These are phyloP conservation scores for Pseudoatta argentina DNA, from an alignment of 1,140 invertebrate species.

Conservation along the genomic window DNA sequence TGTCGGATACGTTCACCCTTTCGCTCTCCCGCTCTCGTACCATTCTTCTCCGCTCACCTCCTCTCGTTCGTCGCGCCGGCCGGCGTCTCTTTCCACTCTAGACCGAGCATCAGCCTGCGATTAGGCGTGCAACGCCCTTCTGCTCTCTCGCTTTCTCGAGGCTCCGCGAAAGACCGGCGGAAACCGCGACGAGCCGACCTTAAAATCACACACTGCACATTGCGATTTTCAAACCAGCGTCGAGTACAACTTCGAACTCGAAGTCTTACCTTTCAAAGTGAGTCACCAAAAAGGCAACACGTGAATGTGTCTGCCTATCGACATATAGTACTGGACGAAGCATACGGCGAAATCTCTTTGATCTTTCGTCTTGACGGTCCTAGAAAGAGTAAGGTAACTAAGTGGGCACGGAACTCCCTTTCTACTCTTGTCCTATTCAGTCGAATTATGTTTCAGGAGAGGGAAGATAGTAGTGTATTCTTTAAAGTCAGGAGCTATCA, in stretches of 20 bases:
- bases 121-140: constrained; percentile 33
- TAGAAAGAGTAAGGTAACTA: no score
- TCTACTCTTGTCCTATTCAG: no score
- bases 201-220: constrained; percentile 34
- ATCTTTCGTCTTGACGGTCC: no score
- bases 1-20: constrained; percentile 46
- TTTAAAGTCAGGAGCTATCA: no score
- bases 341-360: no score
- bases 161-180: constrained; percentile 27
- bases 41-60: neutral
- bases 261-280: neutral
- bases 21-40: constrained; percentile 16
- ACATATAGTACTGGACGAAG: no score
- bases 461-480: no score
- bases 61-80: neutral
- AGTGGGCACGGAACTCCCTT: no score
- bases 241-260: neutral
- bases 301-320: neutral
- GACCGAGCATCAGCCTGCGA: constrained; percentile 58
- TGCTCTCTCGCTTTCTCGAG: constrained; percentile 36
- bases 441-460: no score
- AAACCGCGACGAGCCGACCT: constrained; percentile 29
- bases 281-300: neutral
- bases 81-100: constrained; percentile 51
- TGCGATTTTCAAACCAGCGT: constrained; percentile 28